Evolutionary conservation across 2,113 vertebrate genomes (phyloP).

Genomic region (Tichodroma muraria): DNA sequence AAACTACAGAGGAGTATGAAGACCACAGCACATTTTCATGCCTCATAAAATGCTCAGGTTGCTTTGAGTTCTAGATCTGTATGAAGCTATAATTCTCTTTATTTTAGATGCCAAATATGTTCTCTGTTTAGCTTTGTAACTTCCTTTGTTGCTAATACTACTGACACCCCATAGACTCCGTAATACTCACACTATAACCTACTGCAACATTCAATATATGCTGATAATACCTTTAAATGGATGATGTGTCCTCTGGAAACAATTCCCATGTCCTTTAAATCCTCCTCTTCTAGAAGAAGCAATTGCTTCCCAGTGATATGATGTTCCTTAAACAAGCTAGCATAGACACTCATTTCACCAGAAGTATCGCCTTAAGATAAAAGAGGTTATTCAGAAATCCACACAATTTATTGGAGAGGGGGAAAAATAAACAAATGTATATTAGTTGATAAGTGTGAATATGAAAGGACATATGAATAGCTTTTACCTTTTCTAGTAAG

Average conservation of each 20-base stretch:
- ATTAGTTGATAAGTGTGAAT: not conserved
- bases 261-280: slow-evolving; percentile 95
- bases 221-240: slow-evolving; percentile 87
- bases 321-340: slow-evolving; percentile 90
- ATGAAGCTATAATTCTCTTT: not conserved
- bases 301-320: slow-evolving; percentile 93
- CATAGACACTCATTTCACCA: slow-evolving; percentile 82
- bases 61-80: not conserved
- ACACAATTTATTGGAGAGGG: not conserved
- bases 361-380: slow-evolving; percentile 74
- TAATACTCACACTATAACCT: not conserved
- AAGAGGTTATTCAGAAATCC: slow-evolving; percentile 38
- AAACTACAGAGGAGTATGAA: not conserved
- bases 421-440: not conserved
- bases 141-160: not conserved
- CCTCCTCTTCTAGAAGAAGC: slow-evolving; percentile 86
- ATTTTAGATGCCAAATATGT: not conserved
- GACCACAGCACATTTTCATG: not conserved
- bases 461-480: not conserved
- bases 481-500: slow-evolving; percentile 86
- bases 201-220: not conserved
- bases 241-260: slow-evolving; percentile 94
- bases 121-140: not conserved
- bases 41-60: not conserved
- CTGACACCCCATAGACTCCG: not conserved